Conservation (phyloP, 2,888 invertebrate genomes). For the Eupelmus urozonus region DNA sequence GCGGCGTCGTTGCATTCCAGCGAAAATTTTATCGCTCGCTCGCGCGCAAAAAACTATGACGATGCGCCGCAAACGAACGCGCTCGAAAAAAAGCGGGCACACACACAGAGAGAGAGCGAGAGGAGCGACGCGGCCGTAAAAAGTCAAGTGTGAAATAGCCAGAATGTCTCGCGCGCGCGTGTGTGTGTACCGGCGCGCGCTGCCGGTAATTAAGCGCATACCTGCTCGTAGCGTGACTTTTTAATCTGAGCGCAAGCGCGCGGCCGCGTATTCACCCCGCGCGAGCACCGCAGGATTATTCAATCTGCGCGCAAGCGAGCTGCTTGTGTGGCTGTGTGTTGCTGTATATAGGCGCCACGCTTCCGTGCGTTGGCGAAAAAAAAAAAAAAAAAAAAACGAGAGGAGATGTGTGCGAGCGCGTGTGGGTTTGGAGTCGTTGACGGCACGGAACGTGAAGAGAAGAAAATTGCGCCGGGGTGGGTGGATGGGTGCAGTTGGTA, state of each 20-base stretch:
- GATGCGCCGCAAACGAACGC: neutral
- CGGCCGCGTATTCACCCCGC: neutral
- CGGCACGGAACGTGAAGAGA: too few relatives aligned
- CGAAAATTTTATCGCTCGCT: constrained; percentile 3
- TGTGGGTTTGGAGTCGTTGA: too few relatives aligned
- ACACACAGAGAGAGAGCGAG: too few relatives aligned
- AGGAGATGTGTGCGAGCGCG: neutral
- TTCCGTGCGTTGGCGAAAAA: neutral
- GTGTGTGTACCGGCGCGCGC: neutral
- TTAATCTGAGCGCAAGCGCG: constrained; percentile 47
- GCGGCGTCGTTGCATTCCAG: neutral
- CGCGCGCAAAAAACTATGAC: neutral
- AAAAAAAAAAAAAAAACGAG: neutral
- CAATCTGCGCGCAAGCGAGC: constrained; percentile 8
- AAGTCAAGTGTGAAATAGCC: neutral
- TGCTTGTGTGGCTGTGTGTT: neutral
- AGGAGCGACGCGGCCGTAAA: neutral
- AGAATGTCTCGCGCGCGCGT: constrained; percentile 35
- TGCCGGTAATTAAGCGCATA: constrained; percentile 61
- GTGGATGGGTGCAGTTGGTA: too few relatives aligned
- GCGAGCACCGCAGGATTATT: constrained; percentile 16
- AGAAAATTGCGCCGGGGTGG: too few relatives aligned
- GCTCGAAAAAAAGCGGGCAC: neutral
- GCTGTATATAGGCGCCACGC: neutral
- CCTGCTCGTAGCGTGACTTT: constrained; percentile 60